These are phyloP conservation scores for Scaptomyza graminum DNA, from an alignment of 1,140 invertebrate genomes.

Conservation along the genomic window DNA sequence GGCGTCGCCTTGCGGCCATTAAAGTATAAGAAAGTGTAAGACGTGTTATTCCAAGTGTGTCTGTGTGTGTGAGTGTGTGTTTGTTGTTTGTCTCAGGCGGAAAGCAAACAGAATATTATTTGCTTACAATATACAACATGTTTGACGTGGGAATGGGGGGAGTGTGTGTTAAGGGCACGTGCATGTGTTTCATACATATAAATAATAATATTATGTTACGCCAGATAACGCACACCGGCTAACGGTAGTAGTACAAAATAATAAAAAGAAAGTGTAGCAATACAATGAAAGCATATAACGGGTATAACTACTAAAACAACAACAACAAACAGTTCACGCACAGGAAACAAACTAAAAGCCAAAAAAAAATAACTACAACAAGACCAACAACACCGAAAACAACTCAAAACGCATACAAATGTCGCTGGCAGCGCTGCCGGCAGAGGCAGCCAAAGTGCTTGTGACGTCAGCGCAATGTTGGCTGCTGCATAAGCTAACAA, in stretches of 20 bases:
- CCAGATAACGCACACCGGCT: constrained; percentile 33
- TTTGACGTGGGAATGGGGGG: constrained; percentile 5
- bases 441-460: constrained; percentile 14
- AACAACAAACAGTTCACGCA: constrained; percentile 23
- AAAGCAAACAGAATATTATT: constrained; percentile 61
- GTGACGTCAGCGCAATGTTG: constrained; percentile 21
- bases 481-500: constrained; percentile 26
- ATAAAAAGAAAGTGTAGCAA: constrained; percentile 61
- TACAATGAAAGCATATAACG: constrained; percentile 37
- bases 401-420: constrained; percentile 66
- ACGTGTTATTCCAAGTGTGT: constrained; percentile 5
- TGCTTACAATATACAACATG: constrained; percentile 45
- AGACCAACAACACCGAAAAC: constrained; percentile 8
- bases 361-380: not conserved
- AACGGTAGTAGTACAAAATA: constrained; percentile 57
- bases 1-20: constrained; percentile 29
- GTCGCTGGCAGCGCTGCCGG: constrained; percentile 37
- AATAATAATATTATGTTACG: constrained; percentile 47
- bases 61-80: constrained; percentile 11
- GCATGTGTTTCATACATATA: constrained; percentile 31
- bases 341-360: constrained; percentile 42
- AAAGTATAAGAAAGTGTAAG: constrained; percentile 23
- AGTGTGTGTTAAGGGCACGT: constrained; percentile 56
- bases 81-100: constrained; percentile 14
- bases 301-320: constrained; percentile 22